These are phyloP conservation scores for Polymixis flavicincta DNA, from an alignment of 2,888 invertebrate genomes.

Conservation along the genomic window DNA sequence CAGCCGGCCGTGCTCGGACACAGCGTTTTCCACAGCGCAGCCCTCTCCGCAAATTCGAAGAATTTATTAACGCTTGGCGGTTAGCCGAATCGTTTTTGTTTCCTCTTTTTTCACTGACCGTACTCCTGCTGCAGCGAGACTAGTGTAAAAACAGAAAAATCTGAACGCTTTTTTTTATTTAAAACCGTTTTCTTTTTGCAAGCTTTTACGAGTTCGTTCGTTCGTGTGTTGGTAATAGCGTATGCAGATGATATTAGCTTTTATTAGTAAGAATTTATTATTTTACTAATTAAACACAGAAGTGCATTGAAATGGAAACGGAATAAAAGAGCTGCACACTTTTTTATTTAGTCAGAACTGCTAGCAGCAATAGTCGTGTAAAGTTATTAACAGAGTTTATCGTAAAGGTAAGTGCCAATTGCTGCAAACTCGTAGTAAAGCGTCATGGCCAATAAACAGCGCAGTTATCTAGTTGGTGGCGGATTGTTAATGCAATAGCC, in stretches of 20 bases:
- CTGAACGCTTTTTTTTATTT: slow-evolving; percentile 66
- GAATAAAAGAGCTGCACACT: slow-evolving; percentile 7
- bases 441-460: slow-evolving; percentile 73
- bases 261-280: slow-evolving; percentile 56
- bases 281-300: slow-evolving; percentile 24
- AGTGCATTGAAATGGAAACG: slow-evolving; percentile 21
- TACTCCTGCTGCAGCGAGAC: slow-evolving; percentile 78
- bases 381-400: slow-evolving; percentile 59
- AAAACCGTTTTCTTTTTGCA: slow-evolving; percentile 65
- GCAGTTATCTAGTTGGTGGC: slow-evolving; percentile 74
- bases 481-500: slow-evolving; percentile 74
- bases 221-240: slow-evolving; percentile 54
- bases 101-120: slow-evolving; percentile 80
- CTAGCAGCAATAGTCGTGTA: slow-evolving; percentile 37
- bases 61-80: slow-evolving; percentile 89
- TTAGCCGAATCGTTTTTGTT: slow-evolving; percentile 85
- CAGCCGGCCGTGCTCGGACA: slow-evolving; percentile 71
- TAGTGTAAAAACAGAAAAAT: slow-evolving; percentile 78
- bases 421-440: slow-evolving; percentile 67
- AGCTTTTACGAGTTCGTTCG: slow-evolving; percentile 57
- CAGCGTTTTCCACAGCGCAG: slow-evolving; percentile 77
- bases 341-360: slow-evolving; percentile 28
- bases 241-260: slow-evolving; percentile 60
- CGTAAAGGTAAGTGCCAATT: slow-evolving; percentile 64
- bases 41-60: slow-evolving; percentile 83